These are phyloP conservation scores for Cheilinus undulatus DNA, from an alignment of 2,113 vertebrate species.

Conservation along the genomic window DNA sequence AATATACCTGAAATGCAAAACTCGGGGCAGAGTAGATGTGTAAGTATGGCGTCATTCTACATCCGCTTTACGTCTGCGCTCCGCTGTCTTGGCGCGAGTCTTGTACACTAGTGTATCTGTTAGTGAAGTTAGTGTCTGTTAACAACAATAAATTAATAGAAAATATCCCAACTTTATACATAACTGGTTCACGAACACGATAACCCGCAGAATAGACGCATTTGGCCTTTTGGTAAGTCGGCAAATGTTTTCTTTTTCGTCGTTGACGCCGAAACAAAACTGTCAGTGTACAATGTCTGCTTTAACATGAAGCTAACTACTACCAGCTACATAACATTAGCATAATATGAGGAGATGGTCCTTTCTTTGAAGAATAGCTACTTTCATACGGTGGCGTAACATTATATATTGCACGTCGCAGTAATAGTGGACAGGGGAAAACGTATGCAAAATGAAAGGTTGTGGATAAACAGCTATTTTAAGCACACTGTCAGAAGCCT, in stretches of 20 bases:
- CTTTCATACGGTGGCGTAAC: background rate
- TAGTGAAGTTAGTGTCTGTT: no score
- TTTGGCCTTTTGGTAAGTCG: background rate
- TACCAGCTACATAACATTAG: constrained; percentile 13
- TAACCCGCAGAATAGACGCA: background rate
- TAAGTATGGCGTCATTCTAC: background rate
- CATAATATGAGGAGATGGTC: background rate
- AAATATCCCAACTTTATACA: background rate
- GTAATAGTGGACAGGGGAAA: background rate
- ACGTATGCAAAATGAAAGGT: background rate
- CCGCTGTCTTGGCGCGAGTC: constrained; percentile 67
- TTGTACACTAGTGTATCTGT: constrained; percentile 18
- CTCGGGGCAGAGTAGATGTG: accelerated
- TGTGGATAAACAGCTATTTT: background rate
- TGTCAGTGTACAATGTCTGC: background rate
- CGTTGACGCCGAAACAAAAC: background rate
- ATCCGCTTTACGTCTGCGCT: constrained; percentile 45
- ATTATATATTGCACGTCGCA: background rate
- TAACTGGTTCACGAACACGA: background rate
- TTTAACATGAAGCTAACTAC: constrained; percentile 15
- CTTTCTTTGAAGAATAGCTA: background rate
- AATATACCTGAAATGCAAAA: background rate
- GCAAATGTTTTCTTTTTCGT: background rate
- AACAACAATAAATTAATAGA: accelerated
- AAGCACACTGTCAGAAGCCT: background rate